phyloP scores from a whole-genome alignment of 1,140 invertebrate species.

The Catajapyx aquilonaris region DNA sequence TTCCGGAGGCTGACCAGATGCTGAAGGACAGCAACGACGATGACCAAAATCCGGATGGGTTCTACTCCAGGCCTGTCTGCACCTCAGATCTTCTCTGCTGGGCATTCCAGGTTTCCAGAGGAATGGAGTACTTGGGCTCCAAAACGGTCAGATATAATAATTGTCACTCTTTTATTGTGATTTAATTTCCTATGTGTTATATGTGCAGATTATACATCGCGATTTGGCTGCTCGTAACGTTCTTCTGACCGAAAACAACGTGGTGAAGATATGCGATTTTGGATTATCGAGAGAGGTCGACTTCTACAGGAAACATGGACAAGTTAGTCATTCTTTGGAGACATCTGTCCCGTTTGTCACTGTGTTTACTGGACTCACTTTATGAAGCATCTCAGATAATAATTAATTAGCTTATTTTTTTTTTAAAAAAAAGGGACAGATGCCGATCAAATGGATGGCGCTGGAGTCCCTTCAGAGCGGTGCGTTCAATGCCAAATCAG shows the following conservation, averaged over 20 bases:
- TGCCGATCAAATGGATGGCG: too few relatives aligned
- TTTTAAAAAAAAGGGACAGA: too few relatives aligned
- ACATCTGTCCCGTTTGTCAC: too few relatives aligned
- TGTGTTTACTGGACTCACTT: too few relatives aligned
- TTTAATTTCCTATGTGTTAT: too few relatives aligned
- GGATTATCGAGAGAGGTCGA: conserved; percentile 87
- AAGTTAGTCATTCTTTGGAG: too few relatives aligned
- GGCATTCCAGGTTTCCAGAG: conserved; percentile 32
- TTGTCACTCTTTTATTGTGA: too few relatives aligned
- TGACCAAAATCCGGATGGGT: background rate
- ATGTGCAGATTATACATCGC: conserved; percentile 64
- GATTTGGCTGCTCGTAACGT: conserved; percentile 78
- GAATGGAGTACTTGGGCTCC: conserved; percentile 34
- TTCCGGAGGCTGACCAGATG: background rate
- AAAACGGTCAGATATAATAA: conserved; percentile 20
- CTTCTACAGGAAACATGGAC: too few relatives aligned
- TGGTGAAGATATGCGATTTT: conserved; percentile 92
- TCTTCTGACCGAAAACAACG: conserved; percentile 83
- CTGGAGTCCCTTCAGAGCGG: too few relatives aligned
- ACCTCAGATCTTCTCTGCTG: conserved; percentile 29
- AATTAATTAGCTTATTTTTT: too few relatives aligned
- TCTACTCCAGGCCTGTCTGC: conserved; percentile 7
- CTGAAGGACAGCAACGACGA: background rate
- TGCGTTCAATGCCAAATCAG: too few relatives aligned
- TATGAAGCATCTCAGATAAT: too few relatives aligned